Evolutionary conservation across 2,797 vertebrate genomes (phyloP), one percentile per base, ranked within the genome.

Genomic region (Chiropotes sagulatus): DNA sequence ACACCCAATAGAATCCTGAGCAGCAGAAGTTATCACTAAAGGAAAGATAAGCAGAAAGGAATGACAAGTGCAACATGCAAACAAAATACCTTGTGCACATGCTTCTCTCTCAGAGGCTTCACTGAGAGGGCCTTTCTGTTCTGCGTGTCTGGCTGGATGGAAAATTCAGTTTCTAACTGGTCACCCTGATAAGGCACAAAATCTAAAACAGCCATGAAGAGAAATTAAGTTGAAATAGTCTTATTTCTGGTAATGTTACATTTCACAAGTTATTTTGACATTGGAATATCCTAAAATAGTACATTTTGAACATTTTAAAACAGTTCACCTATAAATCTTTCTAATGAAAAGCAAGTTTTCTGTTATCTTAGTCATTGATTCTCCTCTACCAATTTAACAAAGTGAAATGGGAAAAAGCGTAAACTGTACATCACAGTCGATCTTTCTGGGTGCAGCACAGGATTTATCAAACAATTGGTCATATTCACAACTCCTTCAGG

Each of bases 171-270:
- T 98, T 99, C 98, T 48, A 99, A 99, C 99, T 99, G 99, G 98
- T 99, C 99, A 94, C 99, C 99, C 97, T 99, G 99, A 98, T 98
- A 99, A 92, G 99, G 99, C 81, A 98, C 95, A 96, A 99, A 99
- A 97, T 98, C 99, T 99, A 70, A 83, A 90, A 87, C 13, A 75
- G 41, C 94, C 6, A 76, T 8, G 93, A 93, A 97, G 9, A 57
- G 95, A 46, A 90, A 90, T 67, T 5, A 39, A 88, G 30, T 58
- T 84, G 48, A 14, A 92, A 93, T 39, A 52, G 22, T 79, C 22
- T 57, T 57, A 44, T 39, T 81, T 57, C 86, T 41, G 48, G 33
- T 92, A 57, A 58, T 24, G 5, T 64, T 58, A 67, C 33, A 85
- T 52, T 94, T 95, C 28, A 76, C 13, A 76, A 82, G 13, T 92